phyloP scores from a whole-genome alignment of 1,140 invertebrate species.

The Drosophila novamexicana region DNA sequence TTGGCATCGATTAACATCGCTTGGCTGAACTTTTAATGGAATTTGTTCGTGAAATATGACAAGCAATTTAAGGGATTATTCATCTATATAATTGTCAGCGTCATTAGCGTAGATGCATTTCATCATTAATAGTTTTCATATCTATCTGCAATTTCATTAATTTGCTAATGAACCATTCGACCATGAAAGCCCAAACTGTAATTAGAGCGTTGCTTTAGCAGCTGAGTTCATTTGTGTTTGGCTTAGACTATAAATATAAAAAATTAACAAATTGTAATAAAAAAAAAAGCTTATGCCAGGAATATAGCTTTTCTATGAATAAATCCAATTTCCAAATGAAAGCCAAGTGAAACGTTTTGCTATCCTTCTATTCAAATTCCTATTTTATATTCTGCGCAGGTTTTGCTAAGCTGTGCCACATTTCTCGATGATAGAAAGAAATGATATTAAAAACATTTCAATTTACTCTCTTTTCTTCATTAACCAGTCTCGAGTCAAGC shows the following conservation, averaged over 20 bases:
- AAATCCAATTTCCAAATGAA: too few relatives aligned
- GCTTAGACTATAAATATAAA: not conserved
- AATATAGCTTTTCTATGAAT: too few relatives aligned
- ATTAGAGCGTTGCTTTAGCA: not conserved
- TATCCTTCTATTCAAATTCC: too few relatives aligned
- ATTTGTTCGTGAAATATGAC: not conserved
- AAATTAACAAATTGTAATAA: not conserved
- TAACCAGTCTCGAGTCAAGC: too few relatives aligned
- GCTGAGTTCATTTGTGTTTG: not conserved
- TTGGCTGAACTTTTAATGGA: not conserved
- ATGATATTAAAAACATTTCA: too few relatives aligned
- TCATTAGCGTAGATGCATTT: not conserved
- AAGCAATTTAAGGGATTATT: not conserved
- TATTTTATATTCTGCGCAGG: too few relatives aligned
- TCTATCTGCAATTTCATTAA: conserved; percentile 1
- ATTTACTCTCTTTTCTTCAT: too few relatives aligned
- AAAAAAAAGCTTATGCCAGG: too few relatives aligned
- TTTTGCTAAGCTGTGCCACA: too few relatives aligned
- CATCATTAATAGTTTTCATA: not conserved
- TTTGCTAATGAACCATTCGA: not conserved
- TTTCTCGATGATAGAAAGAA: too few relatives aligned
- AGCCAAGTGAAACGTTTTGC: too few relatives aligned
- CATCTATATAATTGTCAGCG: not conserved
- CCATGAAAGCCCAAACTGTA: not conserved
- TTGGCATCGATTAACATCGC: not conserved